Evolutionary conservation across 1,140 invertebrate genomes (phyloP).

Genomic region (Pseudoatta argentina): DNA sequence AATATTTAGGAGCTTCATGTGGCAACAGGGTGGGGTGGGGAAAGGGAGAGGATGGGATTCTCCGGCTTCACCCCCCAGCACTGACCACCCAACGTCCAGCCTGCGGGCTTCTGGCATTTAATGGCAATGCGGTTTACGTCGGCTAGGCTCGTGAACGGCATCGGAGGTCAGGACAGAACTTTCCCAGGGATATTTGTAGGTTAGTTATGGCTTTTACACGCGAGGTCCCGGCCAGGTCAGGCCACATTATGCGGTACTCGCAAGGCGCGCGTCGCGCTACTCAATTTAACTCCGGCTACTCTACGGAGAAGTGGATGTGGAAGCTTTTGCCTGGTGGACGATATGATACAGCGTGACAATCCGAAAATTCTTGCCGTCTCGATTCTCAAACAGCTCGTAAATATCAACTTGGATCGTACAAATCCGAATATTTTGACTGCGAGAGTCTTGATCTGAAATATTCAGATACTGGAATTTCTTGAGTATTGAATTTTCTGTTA

Average conservation of each 20-base stretch:
- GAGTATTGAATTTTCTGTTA: slow-evolving; percentile 5
- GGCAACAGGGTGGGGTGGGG: slow-evolving; percentile 2
- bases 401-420: background rate
- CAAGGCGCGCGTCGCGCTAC: slow-evolving; percentile 62
- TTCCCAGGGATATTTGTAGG: slow-evolving; percentile 68
- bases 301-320: background rate
- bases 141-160: slow-evolving; percentile 30
- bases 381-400: background rate
- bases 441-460: background rate
- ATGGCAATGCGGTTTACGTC: slow-evolving; percentile 62
- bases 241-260: slow-evolving; percentile 68
- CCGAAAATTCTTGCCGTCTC: slow-evolving; percentile 27
- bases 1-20: slow-evolving; percentile 63
- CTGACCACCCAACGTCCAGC: slow-evolving; percentile 8
- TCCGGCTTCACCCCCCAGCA: background rate
- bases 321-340: background rate
- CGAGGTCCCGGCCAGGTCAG: slow-evolving; percentile 65
- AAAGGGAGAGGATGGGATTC: background rate
- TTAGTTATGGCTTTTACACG: slow-evolving; percentile 74
- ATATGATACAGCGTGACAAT: background rate
- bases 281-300: slow-evolving; percentile 65
- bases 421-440: background rate
- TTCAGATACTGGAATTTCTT: slow-evolving; percentile 13
- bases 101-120: slow-evolving; percentile 29
- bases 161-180: slow-evolving; percentile 50